Evolutionary conservation across 1,140 invertebrate species (phyloP).

Genomic region (Bombus cullumanus): DNA sequence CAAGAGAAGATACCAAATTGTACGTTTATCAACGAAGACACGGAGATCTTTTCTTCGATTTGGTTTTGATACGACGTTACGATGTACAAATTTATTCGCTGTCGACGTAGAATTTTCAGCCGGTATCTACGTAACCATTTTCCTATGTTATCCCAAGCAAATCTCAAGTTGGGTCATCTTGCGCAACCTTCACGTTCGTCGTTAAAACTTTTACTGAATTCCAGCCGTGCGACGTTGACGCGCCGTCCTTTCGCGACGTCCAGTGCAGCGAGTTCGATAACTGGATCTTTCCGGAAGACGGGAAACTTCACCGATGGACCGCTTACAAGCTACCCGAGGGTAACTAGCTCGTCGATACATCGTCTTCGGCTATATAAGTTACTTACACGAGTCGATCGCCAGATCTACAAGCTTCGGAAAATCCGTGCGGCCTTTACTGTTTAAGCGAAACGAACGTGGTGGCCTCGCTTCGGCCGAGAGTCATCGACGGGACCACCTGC

Average conservation of each 20-base stretch:
- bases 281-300: constrained; percentile 77
- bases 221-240: constrained; percentile 71
- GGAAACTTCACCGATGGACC: constrained; percentile 73
- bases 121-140: background rate
- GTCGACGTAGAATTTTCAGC: background rate
- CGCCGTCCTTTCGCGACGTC: constrained; percentile 74
- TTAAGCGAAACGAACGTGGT: constrained; percentile 80
- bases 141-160: background rate
- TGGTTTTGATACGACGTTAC: too few relatives aligned
- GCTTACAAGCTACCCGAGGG: constrained; percentile 73
- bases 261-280: constrained; percentile 76
- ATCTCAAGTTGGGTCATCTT: background rate
- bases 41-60: too few relatives aligned
- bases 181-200: background rate
- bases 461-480: constrained; percentile 70
- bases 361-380: background rate
- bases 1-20: background rate
- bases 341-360: constrained; percentile 48
- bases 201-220: background rate
- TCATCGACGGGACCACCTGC: constrained; percentile 82
- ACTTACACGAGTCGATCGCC: background rate
- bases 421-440: constrained; percentile 83
- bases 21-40: too few relatives aligned
- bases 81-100: background rate
- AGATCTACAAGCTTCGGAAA: constrained; percentile 72